Percentiles rank a stretch among this genome's conserved stretches.
phyloP scores from a whole-genome alignment of 2,113 vertebrate genomes.

The Theristicus caerulescens region DNA sequence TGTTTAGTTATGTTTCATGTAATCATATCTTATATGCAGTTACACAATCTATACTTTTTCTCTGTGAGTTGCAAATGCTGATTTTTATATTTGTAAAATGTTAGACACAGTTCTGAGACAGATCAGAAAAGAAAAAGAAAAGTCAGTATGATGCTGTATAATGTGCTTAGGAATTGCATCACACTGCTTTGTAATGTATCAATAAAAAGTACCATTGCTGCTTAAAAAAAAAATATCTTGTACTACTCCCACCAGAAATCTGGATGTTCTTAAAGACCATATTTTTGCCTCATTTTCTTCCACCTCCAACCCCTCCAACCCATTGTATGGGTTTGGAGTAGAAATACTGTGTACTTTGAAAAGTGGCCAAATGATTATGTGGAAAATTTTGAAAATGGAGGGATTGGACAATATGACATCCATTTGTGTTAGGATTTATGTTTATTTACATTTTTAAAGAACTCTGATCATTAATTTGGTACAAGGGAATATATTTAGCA shows the following conservation, averaged over 20 bases:
- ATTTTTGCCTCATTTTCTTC: neutral
- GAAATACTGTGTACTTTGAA: neutral
- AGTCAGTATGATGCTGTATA: neutral
- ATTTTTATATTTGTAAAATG: neutral
- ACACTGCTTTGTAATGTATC: neutral
- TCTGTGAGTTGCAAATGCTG: neutral
- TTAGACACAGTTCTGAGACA: neutral
- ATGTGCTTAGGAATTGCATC: neutral
- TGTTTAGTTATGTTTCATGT: neutral
- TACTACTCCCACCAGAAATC: neutral
- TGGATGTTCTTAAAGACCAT: neutral
- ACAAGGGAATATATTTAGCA: neutral
- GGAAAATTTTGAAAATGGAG: neutral
- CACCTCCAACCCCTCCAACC: fast-evolving
- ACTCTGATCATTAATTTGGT: neutral
- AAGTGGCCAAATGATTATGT: neutral
- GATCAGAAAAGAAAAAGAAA: neutral
- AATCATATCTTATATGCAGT: neutral
- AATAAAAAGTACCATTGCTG: neutral
- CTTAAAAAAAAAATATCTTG: neutral
- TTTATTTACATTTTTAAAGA: neutral
- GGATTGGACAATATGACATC: neutral
- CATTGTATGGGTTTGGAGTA: neutral
- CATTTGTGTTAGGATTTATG: neutral
- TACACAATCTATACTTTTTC: neutral